Evolutionary conservation across 2,797 vertebrate genomes (phyloP).

Genomic region (Tinamus major): DNA sequence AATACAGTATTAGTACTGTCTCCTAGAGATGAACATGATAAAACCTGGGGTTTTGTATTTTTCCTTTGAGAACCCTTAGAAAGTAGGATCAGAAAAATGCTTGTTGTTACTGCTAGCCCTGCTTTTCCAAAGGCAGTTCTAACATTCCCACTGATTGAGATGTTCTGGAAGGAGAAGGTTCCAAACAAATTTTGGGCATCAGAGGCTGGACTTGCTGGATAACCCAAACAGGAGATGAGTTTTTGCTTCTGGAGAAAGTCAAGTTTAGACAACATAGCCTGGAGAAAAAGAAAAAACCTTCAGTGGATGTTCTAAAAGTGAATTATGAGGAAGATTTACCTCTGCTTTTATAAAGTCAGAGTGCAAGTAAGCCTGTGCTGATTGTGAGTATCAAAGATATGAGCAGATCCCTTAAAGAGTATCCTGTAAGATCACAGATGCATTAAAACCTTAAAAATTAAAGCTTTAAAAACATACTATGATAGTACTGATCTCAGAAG

Average conservation of each 20-base stretch:
- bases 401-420: neutral
- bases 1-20: neutral
- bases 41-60: neutral
- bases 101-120: neutral
- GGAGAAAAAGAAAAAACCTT: neutral
- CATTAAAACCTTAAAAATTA: neutral
- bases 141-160: neutral
- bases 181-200: neutral
- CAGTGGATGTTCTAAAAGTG: neutral
- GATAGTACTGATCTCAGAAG: neutral
- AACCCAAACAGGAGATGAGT: neutral
- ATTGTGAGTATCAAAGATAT: neutral
- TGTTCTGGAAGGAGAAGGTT: neutral
- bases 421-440: neutral
- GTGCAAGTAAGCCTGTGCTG: neutral
- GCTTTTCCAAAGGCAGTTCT: neutral
- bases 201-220: neutral
- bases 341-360: neutral
- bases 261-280: neutral
- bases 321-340: neutral
- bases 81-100: slow-evolving; percentile 1
- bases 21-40: slow-evolving; percentile 25
- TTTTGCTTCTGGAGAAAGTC: neutral
- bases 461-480: neutral
- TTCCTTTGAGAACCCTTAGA: neutral